phyloP scores from a whole-genome alignment of 2,888 invertebrate genomes.

The Caenorhabditis sp. region DNA sequence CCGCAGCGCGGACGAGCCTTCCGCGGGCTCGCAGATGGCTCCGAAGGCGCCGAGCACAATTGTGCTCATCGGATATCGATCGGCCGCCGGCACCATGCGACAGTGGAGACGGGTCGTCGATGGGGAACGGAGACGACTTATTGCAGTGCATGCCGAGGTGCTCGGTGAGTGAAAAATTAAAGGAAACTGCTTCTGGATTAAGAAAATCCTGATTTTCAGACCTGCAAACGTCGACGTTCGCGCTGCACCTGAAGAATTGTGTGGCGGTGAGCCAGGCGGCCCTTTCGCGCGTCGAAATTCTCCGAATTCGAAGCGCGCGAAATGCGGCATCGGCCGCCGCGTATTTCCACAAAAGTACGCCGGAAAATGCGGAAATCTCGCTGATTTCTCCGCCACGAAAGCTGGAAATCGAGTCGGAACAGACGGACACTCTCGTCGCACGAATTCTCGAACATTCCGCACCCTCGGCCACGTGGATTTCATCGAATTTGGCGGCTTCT shows the following conservation, averaged over 20 bases:
- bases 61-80: constrained; percentile 66
- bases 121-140: constrained; percentile 36
- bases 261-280: constrained; percentile 59
- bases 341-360: not conserved
- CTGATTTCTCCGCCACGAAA: constrained; percentile 2
- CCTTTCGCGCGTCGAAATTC: constrained; percentile 62
- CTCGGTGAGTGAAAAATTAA: constrained; percentile 38
- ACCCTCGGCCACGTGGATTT: not conserved
- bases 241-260: constrained; percentile 59
- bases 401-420: constrained; percentile 54
- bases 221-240: constrained; percentile 49
- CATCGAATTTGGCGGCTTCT: too few relatives aligned
- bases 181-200: not conserved
- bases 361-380: not conserved
- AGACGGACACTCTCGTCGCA: constrained; percentile 39
- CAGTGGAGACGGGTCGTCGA: constrained; percentile 63
- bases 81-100: constrained; percentile 56
- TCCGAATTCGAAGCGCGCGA: constrained; percentile 48
- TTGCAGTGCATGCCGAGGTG: constrained; percentile 38
- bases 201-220: constrained; percentile 23
- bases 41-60: constrained; percentile 22
- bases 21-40: constrained; percentile 1
- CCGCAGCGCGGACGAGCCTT: constrained; percentile 44
- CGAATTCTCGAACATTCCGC: not conserved
- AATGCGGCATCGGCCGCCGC: constrained; percentile 10